phyloP scores from a whole-genome alignment of 2,888 invertebrate genomes.

The Shargacucullia verbasci region DNA sequence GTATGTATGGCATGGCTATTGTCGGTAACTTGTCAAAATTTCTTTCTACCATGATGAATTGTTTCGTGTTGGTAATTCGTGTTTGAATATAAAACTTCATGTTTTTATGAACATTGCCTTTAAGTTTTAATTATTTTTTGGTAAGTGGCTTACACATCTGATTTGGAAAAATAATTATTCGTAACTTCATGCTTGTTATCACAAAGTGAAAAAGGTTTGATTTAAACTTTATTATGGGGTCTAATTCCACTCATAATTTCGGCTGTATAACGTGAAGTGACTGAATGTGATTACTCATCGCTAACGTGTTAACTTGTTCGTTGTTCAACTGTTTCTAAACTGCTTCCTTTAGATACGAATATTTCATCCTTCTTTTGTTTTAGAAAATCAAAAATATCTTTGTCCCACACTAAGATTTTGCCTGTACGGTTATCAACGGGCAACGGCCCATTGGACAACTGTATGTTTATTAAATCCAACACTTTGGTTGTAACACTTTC shows the following conservation, averaged over 20 bases:
- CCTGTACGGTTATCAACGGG: too few relatives aligned
- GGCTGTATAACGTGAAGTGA: too few relatives aligned
- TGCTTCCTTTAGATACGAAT: too few relatives aligned
- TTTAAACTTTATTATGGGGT: background rate
- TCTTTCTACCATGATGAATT: slow-evolving; percentile 43
- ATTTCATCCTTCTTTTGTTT: too few relatives aligned
- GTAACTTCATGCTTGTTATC: slow-evolving; percentile 9
- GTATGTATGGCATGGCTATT: slow-evolving; percentile 4
- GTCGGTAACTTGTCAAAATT: slow-evolving; percentile 41
- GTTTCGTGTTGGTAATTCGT: slow-evolving; percentile 24
- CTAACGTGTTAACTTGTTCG: too few relatives aligned
- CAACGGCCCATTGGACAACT: too few relatives aligned
- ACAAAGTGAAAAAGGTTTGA: background rate
- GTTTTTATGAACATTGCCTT: slow-evolving; percentile 25
- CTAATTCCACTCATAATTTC: background rate
- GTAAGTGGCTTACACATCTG: slow-evolving; percentile 29
- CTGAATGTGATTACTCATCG: too few relatives aligned
- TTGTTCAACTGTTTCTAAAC: too few relatives aligned
- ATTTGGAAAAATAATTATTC: slow-evolving; percentile 21
- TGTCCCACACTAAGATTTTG: too few relatives aligned
- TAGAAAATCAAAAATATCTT: too few relatives aligned
- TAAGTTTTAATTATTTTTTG: slow-evolving; percentile 23
- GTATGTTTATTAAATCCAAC: too few relatives aligned
- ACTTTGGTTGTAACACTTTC: too few relatives aligned
- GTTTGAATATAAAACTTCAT: slow-evolving; percentile 27